Evolutionary conservation across 2,113 vertebrate genomes (phyloP).

Genomic region (Acrocephalus arundinaceus): DNA sequence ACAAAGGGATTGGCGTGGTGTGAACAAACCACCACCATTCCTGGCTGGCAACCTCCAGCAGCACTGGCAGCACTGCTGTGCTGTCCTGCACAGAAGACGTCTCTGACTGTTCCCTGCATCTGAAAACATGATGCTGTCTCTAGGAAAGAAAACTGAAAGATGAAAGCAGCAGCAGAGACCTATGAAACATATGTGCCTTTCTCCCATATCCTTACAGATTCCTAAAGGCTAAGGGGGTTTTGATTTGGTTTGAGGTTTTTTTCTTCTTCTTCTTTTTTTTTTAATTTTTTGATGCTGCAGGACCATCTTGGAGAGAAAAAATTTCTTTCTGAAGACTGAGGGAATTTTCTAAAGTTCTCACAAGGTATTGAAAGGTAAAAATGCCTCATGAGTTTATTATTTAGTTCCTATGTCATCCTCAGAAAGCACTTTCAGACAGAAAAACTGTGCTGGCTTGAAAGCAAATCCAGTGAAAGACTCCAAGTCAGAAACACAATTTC

Average conservation of each 20-base stretch:
- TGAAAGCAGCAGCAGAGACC: neutral
- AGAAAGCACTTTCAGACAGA: neutral
- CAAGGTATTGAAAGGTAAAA: neutral
- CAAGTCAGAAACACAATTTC: too few species aligned
- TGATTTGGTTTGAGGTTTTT: accelerated
- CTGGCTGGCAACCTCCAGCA: neutral
- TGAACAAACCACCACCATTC: neutral
- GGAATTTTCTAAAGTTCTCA: neutral
- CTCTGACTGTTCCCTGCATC: neutral
- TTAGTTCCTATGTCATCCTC: neutral
- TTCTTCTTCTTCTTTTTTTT: neutral
- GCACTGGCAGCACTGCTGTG: neutral
- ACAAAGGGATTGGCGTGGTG: conserved; percentile 37
- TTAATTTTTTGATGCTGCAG: neutral
- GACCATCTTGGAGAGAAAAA: neutral
- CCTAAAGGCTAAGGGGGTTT: neutral
- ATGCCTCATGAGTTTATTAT: neutral
- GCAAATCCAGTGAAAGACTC: too few species aligned
- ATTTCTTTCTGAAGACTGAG: neutral
- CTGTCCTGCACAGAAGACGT: neutral
- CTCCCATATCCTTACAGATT: neutral
- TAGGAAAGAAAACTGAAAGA: neutral
- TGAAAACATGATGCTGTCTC: neutral
- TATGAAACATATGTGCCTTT: neutral
- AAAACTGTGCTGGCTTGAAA: neutral